Evolutionary conservation across 2,797 vertebrate genomes (phyloP).

Genomic region (Anas georgica): DNA sequence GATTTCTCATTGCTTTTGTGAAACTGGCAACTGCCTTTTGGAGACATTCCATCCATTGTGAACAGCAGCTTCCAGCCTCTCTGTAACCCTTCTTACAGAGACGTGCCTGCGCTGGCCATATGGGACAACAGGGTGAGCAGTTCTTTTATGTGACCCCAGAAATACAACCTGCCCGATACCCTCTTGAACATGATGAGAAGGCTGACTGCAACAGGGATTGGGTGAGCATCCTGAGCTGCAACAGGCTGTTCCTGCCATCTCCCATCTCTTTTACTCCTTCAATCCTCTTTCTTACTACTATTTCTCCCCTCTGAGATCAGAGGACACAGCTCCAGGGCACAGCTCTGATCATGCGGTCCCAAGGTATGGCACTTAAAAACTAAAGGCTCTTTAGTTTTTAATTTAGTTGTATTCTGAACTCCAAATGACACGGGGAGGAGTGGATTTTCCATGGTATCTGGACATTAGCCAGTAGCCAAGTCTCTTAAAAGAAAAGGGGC

Average conservation of each 20-base stretch:
- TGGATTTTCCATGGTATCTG: neutral
- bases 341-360: neutral
- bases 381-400: neutral
- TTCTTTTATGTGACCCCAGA: neutral
- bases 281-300: neutral
- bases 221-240: neutral
- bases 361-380: rapidly evolving
- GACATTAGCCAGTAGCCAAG: neutral
- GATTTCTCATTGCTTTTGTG: no score
- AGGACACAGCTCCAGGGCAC: neutral
- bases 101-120: neutral
- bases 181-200: no score
- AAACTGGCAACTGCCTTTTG: neutral
- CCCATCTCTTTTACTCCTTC: neutral
- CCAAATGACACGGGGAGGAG: neutral
- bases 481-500: neutral
- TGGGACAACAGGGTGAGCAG: neutral
- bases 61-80: rapidly evolving
- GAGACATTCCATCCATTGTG: neutral
- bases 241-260: neutral
- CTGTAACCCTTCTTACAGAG: neutral
- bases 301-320: neutral
- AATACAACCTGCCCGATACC: neutral
- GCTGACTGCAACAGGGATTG: neutral
- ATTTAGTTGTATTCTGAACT: neutral